Evolutionary conservation across 2,888 invertebrate genomes (phyloP).

Genomic region (Petrolisthes cinctipes): DNA sequence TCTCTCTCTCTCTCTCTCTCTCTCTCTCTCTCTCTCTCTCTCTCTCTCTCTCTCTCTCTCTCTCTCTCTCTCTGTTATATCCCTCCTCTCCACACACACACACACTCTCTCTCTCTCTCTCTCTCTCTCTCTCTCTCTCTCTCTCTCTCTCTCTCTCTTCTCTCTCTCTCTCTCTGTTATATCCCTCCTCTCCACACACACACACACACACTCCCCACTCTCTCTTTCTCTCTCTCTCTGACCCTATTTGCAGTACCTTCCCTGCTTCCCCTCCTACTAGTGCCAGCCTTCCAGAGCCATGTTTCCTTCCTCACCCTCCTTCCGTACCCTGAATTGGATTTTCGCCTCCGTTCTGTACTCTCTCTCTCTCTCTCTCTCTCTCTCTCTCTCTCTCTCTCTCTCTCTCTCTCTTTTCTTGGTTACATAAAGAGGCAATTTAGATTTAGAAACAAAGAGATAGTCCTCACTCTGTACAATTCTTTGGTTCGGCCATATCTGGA

Average conservation of each 20-base stretch:
- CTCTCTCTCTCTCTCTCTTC: background rate
- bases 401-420: too few relatives aligned
- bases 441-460: too few relatives aligned
- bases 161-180: background rate
- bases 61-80: background rate
- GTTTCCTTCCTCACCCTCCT: background rate
- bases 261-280: background rate
- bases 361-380: too few relatives aligned
- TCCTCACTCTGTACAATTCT: too few relatives aligned
- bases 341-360: too few relatives aligned
- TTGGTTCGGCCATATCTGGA: too few relatives aligned
- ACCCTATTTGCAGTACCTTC: background rate
- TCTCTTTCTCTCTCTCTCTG: background rate
- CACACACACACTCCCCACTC: background rate
- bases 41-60: slow-evolving; percentile 5
- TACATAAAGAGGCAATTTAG: too few relatives aligned
- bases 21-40: background rate
- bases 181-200: background rate
- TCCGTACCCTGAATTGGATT: background rate
- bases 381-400: too few relatives aligned
- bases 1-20: background rate
- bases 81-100: background rate
- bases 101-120: background rate
- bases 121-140: background rate
- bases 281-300: background rate